These are phyloP conservation scores for Rotaria macrura DNA, from an alignment of 2,888 invertebrate species.

Conservation along the genomic window DNA sequence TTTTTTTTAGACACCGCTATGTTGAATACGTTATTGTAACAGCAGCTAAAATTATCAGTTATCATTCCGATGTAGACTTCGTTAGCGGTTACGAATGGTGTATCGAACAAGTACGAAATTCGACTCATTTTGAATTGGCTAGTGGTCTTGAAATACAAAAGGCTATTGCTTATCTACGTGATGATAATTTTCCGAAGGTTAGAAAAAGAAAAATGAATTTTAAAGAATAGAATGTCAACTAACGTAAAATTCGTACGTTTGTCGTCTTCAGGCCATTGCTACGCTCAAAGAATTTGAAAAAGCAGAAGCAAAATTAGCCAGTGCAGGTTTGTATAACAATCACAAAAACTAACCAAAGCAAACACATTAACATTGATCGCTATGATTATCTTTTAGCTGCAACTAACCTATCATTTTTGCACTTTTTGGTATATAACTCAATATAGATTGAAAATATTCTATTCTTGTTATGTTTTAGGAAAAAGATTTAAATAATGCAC, in stretches of 20 bases:
- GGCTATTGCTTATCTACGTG: conserved; percentile 70
- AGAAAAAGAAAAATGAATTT: neutral
- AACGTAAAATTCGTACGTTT: no score
- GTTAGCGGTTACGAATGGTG: conserved; percentile 61
- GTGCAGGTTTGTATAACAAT: conserved; percentile 40
- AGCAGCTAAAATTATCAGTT: conserved; percentile 76
- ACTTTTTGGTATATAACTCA: conserved; percentile 60
- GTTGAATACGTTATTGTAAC: conserved; percentile 72
- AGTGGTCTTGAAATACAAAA: conserved; percentile 81
- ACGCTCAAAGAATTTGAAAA: conserved; percentile 74
- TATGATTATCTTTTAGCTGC: conserved; percentile 56
- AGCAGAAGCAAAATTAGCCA: conserved; percentile 68
- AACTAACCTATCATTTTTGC: conserved; percentile 73
- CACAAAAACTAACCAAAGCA: no score
- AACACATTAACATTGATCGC: no score
- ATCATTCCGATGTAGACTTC: conserved; percentile 61
- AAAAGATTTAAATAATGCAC: conserved; percentile 67
- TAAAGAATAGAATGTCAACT: no score
- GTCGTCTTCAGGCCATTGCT: conserved; percentile 59
- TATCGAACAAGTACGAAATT: conserved; percentile 79
- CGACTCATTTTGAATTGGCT: conserved; percentile 69
- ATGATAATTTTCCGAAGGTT: conserved; percentile 60
- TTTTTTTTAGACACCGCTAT: conserved; percentile 55
- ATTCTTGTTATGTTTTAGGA: conserved; percentile 54
- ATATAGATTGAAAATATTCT: neutral